These are phyloP conservation scores for Argopecten irradians DNA, from an alignment of 1,140 invertebrate species.

Conservation along the genomic window DNA sequence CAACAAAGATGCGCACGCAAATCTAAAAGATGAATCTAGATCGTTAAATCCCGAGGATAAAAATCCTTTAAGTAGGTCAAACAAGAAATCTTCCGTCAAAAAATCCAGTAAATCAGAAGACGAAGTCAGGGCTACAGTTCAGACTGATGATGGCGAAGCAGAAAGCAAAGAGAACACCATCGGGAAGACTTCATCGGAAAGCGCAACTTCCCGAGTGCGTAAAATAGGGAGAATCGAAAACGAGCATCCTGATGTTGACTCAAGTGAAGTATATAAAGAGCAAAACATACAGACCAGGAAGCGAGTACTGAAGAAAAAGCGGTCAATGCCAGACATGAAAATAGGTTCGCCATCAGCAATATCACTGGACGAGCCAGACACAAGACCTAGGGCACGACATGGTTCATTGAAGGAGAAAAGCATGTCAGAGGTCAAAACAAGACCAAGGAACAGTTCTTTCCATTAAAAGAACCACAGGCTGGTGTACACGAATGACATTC, in stretches of 20 bases:
- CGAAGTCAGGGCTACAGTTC: neutral
- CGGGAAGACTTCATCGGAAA: neutral
- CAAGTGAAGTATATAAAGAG: neutral
- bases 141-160: neutral
- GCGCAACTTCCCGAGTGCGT: neutral
- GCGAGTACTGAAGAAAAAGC: neutral
- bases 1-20: neutral
- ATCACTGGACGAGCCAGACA: neutral
- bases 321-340: constrained; percentile 6
- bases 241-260: neutral
- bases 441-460: neutral
- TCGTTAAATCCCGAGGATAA: neutral
- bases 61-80: neutral
- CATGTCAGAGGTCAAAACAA: neutral
- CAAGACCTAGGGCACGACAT: neutral
- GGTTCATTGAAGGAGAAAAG: neutral
- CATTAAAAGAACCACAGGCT: neutral
- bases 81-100: neutral
- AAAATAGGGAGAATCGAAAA: neutral
- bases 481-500: too few species aligned
- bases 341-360: neutral
- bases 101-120: neutral
- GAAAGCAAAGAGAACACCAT: neutral
- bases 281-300: neutral
- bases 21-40: neutral